Evolutionary conservation across 2,888 invertebrate species (phyloP).

Genomic region (Agrotis segetum): DNA sequence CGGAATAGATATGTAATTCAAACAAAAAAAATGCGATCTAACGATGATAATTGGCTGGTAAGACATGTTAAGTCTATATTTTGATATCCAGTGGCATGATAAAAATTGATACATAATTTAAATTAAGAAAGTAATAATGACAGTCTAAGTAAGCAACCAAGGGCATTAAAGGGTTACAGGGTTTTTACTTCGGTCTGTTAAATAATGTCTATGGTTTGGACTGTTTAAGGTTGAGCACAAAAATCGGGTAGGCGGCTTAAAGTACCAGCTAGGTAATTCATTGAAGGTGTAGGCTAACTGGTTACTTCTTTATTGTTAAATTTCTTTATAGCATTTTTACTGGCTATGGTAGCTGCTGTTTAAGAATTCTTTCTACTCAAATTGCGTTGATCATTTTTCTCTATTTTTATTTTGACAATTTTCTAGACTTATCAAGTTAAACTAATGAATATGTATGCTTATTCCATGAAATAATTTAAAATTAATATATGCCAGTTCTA

Average conservation of each 20-base stretch:
- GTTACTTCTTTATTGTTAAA: background rate
- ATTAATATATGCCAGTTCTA: slow-evolving; percentile 35
- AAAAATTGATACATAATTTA: background rate
- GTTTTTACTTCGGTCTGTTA: background rate
- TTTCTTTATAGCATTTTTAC: background rate
- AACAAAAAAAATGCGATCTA: slow-evolving; percentile 12
- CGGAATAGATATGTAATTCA: background rate
- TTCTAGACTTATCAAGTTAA: slow-evolving; percentile 1
- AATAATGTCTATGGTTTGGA: slow-evolving; percentile 11
- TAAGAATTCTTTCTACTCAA: background rate
- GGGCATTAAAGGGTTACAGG: background rate
- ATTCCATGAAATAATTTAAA: slow-evolving; percentile 10
- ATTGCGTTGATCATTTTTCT: background rate
- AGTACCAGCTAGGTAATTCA: background rate
- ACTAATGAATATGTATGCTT: slow-evolving; percentile 13
- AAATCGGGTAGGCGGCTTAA: slow-evolving; percentile 7
- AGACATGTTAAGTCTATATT: slow-evolving; percentile 16
- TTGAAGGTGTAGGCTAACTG: background rate
- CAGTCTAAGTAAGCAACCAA: background rate
- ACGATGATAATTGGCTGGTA: slow-evolving; percentile 12
- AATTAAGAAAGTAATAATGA: background rate
- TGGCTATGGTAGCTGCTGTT: background rate
- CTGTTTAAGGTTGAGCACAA: slow-evolving; percentile 10
- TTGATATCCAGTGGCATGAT: background rate
- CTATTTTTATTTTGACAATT: background rate